Conservation (phyloP, 2,888 invertebrate species). For the Orthonevra nobilis region DNA sequence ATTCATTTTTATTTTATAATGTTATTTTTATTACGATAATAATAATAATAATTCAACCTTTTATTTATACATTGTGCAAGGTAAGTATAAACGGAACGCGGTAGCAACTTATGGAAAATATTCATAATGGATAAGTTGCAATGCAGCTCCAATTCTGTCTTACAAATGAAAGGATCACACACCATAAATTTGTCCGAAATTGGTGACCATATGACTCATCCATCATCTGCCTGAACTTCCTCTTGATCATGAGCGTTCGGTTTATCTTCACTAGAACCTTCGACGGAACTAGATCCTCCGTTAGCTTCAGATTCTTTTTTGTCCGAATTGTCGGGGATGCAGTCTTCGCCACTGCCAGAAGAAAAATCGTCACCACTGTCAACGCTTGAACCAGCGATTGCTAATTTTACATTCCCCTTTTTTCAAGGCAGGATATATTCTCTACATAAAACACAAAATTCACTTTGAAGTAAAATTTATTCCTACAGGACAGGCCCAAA, state of each 20-base stretch:
- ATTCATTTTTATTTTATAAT: no score
- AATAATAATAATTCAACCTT: no score
- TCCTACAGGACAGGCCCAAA: no score
- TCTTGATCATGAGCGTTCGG: not conserved
- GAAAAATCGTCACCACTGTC: not conserved
- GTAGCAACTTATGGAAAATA: no score
- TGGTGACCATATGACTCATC: not conserved
- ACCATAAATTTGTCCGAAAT: not conserved
- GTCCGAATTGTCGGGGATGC: not conserved
- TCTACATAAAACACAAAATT: not conserved
- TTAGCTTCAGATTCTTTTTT: not conserved
- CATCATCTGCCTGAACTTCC: slow-evolving; percentile 2
- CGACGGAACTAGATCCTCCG: not conserved
- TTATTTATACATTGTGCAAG: slow-evolving; percentile 39
- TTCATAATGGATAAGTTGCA: slow-evolving; percentile 20
- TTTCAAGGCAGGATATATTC: not conserved
- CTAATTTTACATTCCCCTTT: not conserved
- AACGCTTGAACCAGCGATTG: not conserved
- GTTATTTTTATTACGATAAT: no score
- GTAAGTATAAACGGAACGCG: slow-evolving; percentile 23
- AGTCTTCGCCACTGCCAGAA: not conserved
- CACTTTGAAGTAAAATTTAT: not conserved
- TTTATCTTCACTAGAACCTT: not conserved
- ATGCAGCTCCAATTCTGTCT: slow-evolving; percentile 6
- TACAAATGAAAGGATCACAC: no score